Evolutionary conservation across 2,888 invertebrate genomes (phyloP).

Genomic region (Lycophotia porphyrea): DNA sequence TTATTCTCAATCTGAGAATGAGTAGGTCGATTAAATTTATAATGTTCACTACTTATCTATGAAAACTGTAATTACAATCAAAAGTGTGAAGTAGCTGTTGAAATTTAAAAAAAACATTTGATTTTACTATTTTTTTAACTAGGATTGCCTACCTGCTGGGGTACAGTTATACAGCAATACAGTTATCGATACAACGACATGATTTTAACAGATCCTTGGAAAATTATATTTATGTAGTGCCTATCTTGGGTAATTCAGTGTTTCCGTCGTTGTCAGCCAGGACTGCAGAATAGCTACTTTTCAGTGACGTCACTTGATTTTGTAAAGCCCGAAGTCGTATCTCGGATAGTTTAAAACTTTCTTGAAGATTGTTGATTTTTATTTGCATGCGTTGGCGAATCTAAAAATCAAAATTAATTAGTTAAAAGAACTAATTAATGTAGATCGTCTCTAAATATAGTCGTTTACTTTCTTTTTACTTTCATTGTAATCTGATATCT

Average conservation of each 20-base stretch:
- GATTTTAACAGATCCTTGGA: conserved; percentile 9
- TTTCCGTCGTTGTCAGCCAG: conserved; percentile 76
- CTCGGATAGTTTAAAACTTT: conserved; percentile 92
- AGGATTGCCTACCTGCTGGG: too few relatives aligned
- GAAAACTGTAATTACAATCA: conserved; percentile 11
- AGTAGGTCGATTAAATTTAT: background rate
- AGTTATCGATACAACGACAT: conserved; percentile 1
- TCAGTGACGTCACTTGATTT: conserved; percentile 91
- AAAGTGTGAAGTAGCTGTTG: background rate
- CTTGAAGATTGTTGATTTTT: conserved; percentile 92
- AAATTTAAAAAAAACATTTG: conserved; percentile 35
- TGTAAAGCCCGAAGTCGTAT: conserved; percentile 91
- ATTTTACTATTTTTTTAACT: conserved; percentile 41
- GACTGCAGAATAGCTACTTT: conserved; percentile 81
- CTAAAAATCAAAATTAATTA: conserved; percentile 74
- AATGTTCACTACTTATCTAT: conserved; percentile 17
- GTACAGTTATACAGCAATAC: background rate
- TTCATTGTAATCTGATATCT: conserved; percentile 28
- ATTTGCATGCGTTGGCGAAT: conserved; percentile 93
- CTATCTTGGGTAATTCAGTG: conserved; percentile 59
- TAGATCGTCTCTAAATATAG: conserved; percentile 16
- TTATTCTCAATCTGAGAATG: conserved; percentile 4
- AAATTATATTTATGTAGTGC: conserved; percentile 32
- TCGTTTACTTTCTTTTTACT: conserved; percentile 32
- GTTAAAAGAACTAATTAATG: conserved; percentile 21